These are phyloP conservation scores for Lampropteryx suffumata DNA, from an alignment of 2,888 invertebrate species.

Conservation along the genomic window DNA sequence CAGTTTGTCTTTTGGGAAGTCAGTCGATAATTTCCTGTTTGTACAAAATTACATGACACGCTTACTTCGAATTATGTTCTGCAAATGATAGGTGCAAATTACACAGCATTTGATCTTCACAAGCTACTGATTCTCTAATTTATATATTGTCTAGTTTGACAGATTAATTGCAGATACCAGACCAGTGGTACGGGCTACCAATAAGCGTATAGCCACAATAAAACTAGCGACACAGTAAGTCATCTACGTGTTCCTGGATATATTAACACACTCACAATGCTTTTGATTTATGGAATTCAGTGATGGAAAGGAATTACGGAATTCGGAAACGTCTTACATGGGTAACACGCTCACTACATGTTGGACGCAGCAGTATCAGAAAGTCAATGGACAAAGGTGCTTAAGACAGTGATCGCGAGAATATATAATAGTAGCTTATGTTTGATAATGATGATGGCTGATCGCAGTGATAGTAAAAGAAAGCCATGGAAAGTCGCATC, in stretches of 20 bases:
- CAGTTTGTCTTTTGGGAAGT: too few relatives aligned
- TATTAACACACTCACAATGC: too few relatives aligned
- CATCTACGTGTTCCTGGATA: conserved; percentile 2
- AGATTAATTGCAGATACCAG: conserved; percentile 30
- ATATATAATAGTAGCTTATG: too few relatives aligned
- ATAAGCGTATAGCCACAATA: conserved; percentile 12
- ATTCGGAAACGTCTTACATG: too few relatives aligned
- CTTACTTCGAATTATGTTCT: conserved; percentile 10
- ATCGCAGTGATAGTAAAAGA: background rate
- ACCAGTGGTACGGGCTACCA: conserved; percentile 27
- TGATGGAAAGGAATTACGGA: too few relatives aligned
- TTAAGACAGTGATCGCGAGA: too few relatives aligned
- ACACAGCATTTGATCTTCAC: conserved; percentile 23
- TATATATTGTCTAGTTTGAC: conserved; percentile 27
- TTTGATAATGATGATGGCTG: background rate
- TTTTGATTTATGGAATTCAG: too few relatives aligned
- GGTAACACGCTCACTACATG: too few relatives aligned
- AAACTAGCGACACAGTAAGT: conserved; percentile 4
- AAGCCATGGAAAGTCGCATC: background rate
- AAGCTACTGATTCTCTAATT: conserved; percentile 23
- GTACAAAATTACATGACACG: conserved; percentile 1
- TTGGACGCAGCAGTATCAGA: too few relatives aligned
- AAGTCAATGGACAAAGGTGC: too few relatives aligned
- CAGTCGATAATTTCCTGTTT: too few relatives aligned
- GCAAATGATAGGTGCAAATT: conserved; percentile 20